Evolutionary conservation across 2,797 vertebrate genomes (phyloP).

Genomic region (Brachyrhaphis roseni): DNA sequence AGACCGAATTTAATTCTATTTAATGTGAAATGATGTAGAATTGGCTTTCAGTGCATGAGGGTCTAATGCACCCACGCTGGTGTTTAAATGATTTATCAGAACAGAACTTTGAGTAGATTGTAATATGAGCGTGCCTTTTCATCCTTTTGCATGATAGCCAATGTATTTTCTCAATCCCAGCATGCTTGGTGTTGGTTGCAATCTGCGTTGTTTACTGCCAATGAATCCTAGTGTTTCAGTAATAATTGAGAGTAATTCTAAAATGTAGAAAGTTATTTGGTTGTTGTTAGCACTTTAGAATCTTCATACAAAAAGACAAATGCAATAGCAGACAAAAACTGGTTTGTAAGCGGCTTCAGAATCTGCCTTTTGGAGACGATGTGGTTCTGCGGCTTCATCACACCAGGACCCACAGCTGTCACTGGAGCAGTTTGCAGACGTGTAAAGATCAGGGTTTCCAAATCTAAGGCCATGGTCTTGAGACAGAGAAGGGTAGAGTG

Average conservation of each 20-base stretch:
- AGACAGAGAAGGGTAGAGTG: not conserved
- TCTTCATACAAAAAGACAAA: not conserved
- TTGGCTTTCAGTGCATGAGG: not conserved
- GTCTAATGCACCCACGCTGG: too few species aligned
- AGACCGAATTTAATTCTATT: constrained; percentile 36
- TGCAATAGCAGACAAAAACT: too few species aligned
- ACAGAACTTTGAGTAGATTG: not conserved
- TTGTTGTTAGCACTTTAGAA: not conserved
- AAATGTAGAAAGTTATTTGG: not conserved
- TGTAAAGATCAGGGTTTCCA: not conserved
- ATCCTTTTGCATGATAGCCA: not conserved
- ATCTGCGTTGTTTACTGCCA: not conserved
- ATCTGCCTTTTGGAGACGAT: not conserved
- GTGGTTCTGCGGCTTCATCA: not conserved
- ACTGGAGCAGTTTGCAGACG: not conserved
- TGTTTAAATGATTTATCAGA: not conserved
- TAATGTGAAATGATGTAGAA: not conserved
- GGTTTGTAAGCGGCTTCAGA: not conserved
- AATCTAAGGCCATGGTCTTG: not conserved
- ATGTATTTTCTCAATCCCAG: not conserved
- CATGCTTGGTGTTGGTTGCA: not conserved
- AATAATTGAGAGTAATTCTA: not conserved
- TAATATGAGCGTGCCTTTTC: not conserved
- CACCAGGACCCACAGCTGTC: not conserved
- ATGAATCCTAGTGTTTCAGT: not conserved